Base-by-base conservation (phyloP, 1,140 invertebrate genomes). In the Aporrectodea caliginosa region DNA sequence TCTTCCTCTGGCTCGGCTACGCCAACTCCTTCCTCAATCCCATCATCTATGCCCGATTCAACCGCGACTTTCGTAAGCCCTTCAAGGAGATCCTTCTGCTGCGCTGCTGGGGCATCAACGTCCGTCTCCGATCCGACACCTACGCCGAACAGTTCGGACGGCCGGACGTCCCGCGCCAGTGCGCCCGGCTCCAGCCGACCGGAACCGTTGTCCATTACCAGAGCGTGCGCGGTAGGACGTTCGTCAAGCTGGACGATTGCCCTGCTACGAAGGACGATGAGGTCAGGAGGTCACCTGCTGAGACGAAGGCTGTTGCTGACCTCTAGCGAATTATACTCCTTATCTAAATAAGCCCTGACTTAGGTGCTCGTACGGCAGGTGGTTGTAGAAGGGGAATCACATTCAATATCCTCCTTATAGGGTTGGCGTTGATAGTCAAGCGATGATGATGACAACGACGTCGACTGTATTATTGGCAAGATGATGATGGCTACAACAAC, bases 21-120 rank as follows among this genome's bases (percentile, higher is more conserved):
- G 95, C 95, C 34, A 98, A 98, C 87, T 97, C 95, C 35, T 96
- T 96, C 90, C 95, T 99, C 82, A 99, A 99, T 89, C 97, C 97
- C 0, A 93, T 98, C 77, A 91, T 99, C 27, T 99, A 99, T 88
- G 95, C 96, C 0, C 96, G 95, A 87, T 97, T 98, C 89, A 98
- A 98, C 88, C 95, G 97, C 84, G 98, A 98, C 86, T 98, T 96
- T 86, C 90, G 96, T 0, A 92, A 93, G 58, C 96, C 96, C 0
- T 98, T 98, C 88, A 82, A 82, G 16, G 78, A 81, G 32, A 75
- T 83, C 34, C 69, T 86, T 12, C 35, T 81, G 0, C 71, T 73
- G 30, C 83, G 85, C 35, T 87, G 85, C 78, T 83, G 83, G 0
- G 82, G 81, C 73, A 35, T 86, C 35, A 83, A 82, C 34, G 34